Evolutionary conservation across 2,888 invertebrate genomes (phyloP).

Genomic region (Erebia ligea): DNA sequence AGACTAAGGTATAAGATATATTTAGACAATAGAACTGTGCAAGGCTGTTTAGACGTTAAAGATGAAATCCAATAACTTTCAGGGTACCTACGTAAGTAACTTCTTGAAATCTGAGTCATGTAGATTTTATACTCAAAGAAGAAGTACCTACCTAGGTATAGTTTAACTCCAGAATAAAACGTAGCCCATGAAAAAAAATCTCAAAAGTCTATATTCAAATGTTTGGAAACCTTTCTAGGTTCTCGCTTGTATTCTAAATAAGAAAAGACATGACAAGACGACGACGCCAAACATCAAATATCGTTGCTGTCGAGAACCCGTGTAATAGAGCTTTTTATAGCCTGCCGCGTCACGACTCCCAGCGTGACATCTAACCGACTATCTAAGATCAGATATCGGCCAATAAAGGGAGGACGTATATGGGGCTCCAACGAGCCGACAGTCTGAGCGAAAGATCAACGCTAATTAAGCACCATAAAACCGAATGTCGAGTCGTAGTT

Average conservation of each 20-base stretch:
- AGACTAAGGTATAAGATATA: neutral
- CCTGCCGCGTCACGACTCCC: conserved; percentile 44
- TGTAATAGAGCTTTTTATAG: conserved; percentile 30
- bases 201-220: neutral
- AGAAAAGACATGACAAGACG: conserved; percentile 36
- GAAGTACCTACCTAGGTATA: no score
- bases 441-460: conserved; percentile 67
- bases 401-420: conserved; percentile 71
- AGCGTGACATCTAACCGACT: conserved; percentile 62
- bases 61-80: no score
- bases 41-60: neutral
- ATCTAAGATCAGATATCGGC: conserved; percentile 69
- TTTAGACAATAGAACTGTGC: neutral
- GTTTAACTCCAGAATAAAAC: no score
- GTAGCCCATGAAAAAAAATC: neutral
- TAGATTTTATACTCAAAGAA: no score
- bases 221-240: neutral
- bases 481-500: conserved; percentile 73
- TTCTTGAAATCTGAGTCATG: no score
- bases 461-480: conserved; percentile 80
- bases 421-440: conserved; percentile 52
- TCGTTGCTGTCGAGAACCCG: conserved; percentile 20
- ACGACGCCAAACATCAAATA: conserved; percentile 32
- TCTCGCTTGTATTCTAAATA: conserved; percentile 40
- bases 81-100: no score